These are phyloP conservation scores for Eledona agricola DNA, from an alignment of 2,888 invertebrate genomes.

Conservation along the genomic window DNA sequence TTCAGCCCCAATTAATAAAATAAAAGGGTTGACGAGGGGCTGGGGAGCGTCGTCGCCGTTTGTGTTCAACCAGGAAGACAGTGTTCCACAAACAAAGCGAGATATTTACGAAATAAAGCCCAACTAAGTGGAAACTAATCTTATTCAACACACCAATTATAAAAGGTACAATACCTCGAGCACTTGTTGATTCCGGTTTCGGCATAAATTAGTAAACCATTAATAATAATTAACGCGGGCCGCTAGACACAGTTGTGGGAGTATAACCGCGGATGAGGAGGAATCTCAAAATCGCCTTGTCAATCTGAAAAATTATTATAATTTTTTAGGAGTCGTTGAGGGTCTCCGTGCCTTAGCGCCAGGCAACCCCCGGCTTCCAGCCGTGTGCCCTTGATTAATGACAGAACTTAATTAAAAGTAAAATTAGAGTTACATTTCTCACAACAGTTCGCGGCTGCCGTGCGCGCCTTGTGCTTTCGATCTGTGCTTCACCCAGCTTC, in stretches of 20 bases:
- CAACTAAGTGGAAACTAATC: conserved; percentile 56
- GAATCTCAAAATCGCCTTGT: conserved; percentile 12
- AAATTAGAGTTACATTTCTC: conserved; percentile 62
- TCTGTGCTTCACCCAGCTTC: conserved; percentile 10
- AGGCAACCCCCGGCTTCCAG: conserved; percentile 35
- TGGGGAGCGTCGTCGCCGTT: conserved; percentile 10
- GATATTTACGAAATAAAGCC: conserved; percentile 52
- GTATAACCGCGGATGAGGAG: not conserved
- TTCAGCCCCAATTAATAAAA: conserved; percentile 21
- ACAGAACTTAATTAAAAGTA: conserved; percentile 65
- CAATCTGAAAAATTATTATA: conserved; percentile 32
- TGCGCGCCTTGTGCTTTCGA: conserved; percentile 34
- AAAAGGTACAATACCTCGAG: conserved; percentile 48
- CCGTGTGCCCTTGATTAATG: conserved; percentile 63
- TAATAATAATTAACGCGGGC: conserved; percentile 20
- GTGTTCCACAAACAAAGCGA: conserved; percentile 49
- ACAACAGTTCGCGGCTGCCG: conserved; percentile 47
- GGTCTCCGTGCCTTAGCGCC: conserved; percentile 23
- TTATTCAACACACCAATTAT: conserved; percentile 55
- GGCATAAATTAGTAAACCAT: conserved; percentile 22
- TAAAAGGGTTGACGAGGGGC: conserved; percentile 23
- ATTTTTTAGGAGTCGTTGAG: conserved; percentile 23
- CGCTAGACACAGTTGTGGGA: conserved; percentile 2
- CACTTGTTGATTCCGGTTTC: conserved; percentile 50
- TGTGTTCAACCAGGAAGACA: conserved; percentile 28